These are phyloP conservation scores for Propithecus coquereli DNA, from an alignment of 2,113 vertebrate genomes.

Conservation along the genomic window DNA sequence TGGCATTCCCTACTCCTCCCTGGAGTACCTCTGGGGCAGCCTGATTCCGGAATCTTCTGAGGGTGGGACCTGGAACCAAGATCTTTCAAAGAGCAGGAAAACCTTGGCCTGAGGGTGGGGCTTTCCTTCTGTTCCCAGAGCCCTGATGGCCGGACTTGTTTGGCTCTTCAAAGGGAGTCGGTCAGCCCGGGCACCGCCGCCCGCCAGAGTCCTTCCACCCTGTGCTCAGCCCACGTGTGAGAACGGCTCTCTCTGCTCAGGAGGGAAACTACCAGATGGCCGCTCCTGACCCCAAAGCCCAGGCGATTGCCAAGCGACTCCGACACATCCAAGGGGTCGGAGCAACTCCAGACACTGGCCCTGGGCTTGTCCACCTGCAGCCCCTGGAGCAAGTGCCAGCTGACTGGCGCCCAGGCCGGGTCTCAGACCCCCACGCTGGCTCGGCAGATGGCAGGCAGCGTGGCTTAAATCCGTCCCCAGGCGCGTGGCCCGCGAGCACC, in stretches of 20 bases:
- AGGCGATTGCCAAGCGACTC: background rate
- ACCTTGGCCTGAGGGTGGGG: background rate
- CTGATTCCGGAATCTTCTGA: background rate
- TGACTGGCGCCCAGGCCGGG: background rate
- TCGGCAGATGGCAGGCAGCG: background rate
- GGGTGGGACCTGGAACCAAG: background rate
- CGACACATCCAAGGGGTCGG: background rate
- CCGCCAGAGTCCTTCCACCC: fast-evolving
- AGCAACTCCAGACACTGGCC: fast-evolving
- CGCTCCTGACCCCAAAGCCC: background rate
- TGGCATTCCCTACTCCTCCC: background rate
- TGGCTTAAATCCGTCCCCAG: background rate
- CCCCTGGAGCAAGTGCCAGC: background rate
- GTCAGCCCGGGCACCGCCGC: background rate
- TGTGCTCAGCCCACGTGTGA: too few relatives aligned
- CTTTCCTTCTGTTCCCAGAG: background rate
- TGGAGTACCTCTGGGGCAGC: background rate
- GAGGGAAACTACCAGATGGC: fast-evolving
- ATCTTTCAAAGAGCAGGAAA: slow-evolving; percentile 46
- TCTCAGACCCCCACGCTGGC: background rate
- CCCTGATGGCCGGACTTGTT: background rate
- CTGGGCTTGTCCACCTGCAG: background rate
- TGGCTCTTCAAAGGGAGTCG: background rate
- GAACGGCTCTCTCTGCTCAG: background rate
- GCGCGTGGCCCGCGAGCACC: fast-evolving